These are phyloP conservation scores for Anorthoa munda DNA, from an alignment of 2,888 invertebrate species.

Conservation along the genomic window DNA sequence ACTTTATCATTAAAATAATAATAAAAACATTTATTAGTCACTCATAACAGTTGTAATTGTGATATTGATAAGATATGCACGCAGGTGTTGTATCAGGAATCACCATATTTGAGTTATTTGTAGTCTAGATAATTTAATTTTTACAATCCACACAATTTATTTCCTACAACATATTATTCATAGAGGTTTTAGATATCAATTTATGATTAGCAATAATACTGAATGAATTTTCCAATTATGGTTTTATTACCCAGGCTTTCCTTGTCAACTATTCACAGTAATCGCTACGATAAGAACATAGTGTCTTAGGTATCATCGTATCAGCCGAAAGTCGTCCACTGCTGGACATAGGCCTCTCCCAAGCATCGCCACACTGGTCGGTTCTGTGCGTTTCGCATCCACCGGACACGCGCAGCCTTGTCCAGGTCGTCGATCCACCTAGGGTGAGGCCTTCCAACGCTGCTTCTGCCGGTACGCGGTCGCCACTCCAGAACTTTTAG, in stretches of 20 bases:
- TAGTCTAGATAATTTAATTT: slow-evolving; percentile 18
- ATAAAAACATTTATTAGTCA: slow-evolving; percentile 28
- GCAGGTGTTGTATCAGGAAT: slow-evolving; percentile 45
- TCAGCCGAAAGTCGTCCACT: no score
- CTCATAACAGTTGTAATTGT: slow-evolving; percentile 28
- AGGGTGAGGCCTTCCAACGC: no score
- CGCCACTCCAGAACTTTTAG: no score
- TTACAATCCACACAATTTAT: slow-evolving; percentile 21
- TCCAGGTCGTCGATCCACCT: no score
- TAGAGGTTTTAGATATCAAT: slow-evolving; percentile 2
- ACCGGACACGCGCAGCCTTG: no score
- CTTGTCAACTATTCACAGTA: slow-evolving; percentile 7
- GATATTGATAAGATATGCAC: slow-evolving; percentile 49
- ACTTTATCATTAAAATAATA: slow-evolving; percentile 5
- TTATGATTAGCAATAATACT: slow-evolving; percentile 3
- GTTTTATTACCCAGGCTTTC: slow-evolving; percentile 1
- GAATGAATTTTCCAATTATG: neutral
- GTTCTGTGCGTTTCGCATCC: no score
- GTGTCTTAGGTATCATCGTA: neutral
- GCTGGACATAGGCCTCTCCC: no score
- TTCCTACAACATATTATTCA: neutral
- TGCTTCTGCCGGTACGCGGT: no score
- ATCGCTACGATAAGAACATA: slow-evolving; percentile 13
- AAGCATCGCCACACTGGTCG: no score
- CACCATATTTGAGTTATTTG: neutral